Percentiles rank a stretch among this genome's conserved stretches.
Evolutionary conservation across 2,888 invertebrate genomes (phyloP).

Genomic region (Noctuana brunneofusca): DNA sequence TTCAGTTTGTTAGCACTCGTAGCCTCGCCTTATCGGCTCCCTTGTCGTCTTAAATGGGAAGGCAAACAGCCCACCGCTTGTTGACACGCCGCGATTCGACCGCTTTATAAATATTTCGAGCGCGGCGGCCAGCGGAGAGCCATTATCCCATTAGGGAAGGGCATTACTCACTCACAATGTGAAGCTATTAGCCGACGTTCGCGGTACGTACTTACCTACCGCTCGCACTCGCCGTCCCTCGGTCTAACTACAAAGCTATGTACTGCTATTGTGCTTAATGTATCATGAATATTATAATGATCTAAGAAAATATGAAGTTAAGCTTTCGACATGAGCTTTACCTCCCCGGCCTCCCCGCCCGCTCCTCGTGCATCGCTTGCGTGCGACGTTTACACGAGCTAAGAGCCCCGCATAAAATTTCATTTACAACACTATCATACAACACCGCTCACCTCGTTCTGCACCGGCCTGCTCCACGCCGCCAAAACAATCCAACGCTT

Average conservation of each 20-base stretch:
- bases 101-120: constrained; percentile 78
- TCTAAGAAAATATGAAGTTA: constrained; percentile 30
- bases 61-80: constrained; percentile 69
- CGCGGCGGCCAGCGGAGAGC: constrained; percentile 54
- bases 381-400: constrained; percentile 37
- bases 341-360: constrained; percentile 44
- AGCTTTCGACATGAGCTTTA: constrained; percentile 41
- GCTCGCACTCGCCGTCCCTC: constrained; percentile 16
- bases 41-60: constrained; percentile 66
- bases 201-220: constrained; percentile 39
- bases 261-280: constrained; percentile 9
- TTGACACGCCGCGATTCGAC: constrained; percentile 72
- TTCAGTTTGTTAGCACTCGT: constrained; percentile 37
- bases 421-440: constrained; percentile 43
- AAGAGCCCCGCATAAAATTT: constrained; percentile 39
- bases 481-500: constrained; percentile 72
- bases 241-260: constrained; percentile 26
- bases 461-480: constrained; percentile 54
- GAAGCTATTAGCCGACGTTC: constrained; percentile 63
- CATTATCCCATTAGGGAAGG: constrained; percentile 79
- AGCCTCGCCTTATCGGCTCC: constrained; percentile 61
- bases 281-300: constrained; percentile 20
- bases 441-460: constrained; percentile 61
- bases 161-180: constrained; percentile 75
- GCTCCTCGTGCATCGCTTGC: constrained; percentile 43